phyloP scores from a whole-genome alignment of 1,140 invertebrate species.

The Anastrepha obliqua region DNA sequence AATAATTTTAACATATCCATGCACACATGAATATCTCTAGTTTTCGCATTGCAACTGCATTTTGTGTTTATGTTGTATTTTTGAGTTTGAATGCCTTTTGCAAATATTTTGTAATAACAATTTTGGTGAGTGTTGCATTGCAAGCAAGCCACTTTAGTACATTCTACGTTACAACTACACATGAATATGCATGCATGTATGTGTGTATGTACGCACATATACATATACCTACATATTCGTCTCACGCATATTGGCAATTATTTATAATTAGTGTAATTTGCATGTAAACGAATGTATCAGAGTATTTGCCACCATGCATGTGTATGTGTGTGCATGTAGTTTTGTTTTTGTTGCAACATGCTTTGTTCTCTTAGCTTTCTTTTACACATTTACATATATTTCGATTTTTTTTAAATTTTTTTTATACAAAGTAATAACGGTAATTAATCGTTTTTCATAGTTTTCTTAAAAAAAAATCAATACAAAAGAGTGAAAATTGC shows the following conservation, averaged over 20 bases:
- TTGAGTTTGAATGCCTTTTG: too few species aligned
- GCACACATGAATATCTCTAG: not conserved
- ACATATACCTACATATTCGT: too few species aligned
- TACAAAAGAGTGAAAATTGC: not conserved
- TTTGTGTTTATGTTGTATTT: too few species aligned
- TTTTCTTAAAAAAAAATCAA: not conserved
- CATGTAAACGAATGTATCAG: not conserved
- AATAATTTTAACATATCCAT: not conserved
- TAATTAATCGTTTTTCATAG: not conserved
- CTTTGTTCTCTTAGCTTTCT: too few species aligned
- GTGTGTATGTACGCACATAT: not conserved
- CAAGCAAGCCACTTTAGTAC: too few species aligned
- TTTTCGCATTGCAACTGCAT: not conserved
- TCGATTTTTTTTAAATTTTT: not conserved
- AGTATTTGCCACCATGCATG: not conserved
- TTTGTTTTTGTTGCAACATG: not conserved
- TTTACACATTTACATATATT: not conserved
- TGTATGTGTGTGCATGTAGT: not conserved
- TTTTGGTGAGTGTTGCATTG: too few species aligned
- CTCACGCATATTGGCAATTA: not conserved
- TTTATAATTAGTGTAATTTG: constrained; percentile 1
- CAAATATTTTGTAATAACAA: too few species aligned
- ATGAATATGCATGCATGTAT: not conserved
- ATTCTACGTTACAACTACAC: too few species aligned
- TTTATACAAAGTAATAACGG: not conserved